Conservation (phyloP, 2,797 vertebrate species). For the Chelon labrosus region DNA sequence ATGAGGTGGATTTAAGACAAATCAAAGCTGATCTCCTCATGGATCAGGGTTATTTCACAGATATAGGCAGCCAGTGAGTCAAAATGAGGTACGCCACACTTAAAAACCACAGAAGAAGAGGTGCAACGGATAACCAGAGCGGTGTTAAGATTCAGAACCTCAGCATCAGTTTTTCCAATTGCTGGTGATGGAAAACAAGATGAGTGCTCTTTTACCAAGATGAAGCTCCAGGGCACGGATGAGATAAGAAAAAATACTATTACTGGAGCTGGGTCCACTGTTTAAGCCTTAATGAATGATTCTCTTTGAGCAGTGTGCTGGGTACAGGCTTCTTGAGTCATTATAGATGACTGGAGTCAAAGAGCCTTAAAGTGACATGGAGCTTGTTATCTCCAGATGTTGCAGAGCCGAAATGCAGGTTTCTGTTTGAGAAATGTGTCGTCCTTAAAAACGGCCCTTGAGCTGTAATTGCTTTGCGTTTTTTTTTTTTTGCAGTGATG, state of each 20-base stretch:
- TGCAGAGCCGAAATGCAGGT: not conserved
- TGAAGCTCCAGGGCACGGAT: constrained; percentile 31
- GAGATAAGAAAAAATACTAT: constrained; percentile 19
- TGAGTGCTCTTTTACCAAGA: constrained; percentile 38
- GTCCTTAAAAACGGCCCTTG: constrained; percentile 9
- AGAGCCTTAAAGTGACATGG: constrained; percentile 29
- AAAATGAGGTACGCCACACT: constrained; percentile 9
- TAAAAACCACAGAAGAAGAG: constrained; percentile 14
- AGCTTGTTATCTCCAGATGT: constrained; percentile 35
- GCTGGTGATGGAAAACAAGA: constrained; percentile 52
- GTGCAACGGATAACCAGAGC: constrained; percentile 2
- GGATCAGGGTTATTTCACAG: not conserved
- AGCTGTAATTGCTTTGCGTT: constrained; percentile 1
- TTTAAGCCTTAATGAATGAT: constrained; percentile 48
- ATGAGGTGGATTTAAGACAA: not conserved
- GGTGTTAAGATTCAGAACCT: constrained; percentile 8
- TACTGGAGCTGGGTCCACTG: constrained; percentile 26
- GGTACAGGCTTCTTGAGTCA: constrained; percentile 27
- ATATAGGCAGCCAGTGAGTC: not conserved
- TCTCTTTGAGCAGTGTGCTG: constrained; percentile 44
- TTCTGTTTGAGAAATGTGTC: not conserved
- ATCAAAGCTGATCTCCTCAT: constrained; percentile 5
- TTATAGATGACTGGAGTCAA: constrained; percentile 32
- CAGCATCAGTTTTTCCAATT: constrained; percentile 36
- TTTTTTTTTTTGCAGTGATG: not conserved